Conservation (phyloP, 1,140 invertebrate genomes). For the Carcinoscorpius rotundicauda region DNA sequence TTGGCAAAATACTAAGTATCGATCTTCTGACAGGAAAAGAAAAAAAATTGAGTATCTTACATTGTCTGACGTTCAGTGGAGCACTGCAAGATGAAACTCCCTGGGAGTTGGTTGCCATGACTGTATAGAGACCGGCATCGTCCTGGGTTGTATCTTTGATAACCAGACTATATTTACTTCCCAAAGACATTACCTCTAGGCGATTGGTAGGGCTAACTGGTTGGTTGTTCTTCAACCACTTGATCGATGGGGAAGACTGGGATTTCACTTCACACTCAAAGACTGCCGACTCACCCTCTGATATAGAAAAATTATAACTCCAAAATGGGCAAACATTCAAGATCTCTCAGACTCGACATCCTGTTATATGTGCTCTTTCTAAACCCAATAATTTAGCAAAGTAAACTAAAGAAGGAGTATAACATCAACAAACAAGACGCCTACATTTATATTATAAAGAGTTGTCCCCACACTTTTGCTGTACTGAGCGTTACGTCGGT, state of each 20-base stretch:
- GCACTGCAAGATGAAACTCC: constrained; percentile 61
- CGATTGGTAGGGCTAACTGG: constrained; percentile 64
- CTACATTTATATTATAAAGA: too few relatives aligned
- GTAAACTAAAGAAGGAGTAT: too few relatives aligned
- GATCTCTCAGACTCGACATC: too few relatives aligned
- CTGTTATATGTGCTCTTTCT: too few relatives aligned
- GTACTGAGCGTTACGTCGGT: too few relatives aligned
- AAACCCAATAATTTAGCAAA: too few relatives aligned
- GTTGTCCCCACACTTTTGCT: too few relatives aligned
- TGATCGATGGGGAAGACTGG: constrained; percentile 44
- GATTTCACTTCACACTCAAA: constrained; percentile 65
- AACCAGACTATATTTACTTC: constrained; percentile 46
- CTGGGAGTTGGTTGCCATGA: constrained; percentile 65
- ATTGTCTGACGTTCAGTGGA: constrained; percentile 63
- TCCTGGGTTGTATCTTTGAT: constrained; percentile 64
- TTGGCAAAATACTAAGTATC: too few relatives aligned
- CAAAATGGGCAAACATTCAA: too few relatives aligned
- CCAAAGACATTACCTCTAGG: constrained; percentile 43
- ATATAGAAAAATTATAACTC: constrained; percentile 13
- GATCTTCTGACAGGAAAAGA: too few relatives aligned
- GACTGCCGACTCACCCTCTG: constrained; percentile 69
- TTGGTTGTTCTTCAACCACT: constrained; percentile 83
- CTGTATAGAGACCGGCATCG: constrained; percentile 84
- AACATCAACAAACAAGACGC: too few relatives aligned
- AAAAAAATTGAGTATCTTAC: neutral